Evolutionary conservation across 2,113 vertebrate genomes (phyloP), one percentile per base, ranked within the genome.

Genomic region (Todiramphus saurophagus): DNA sequence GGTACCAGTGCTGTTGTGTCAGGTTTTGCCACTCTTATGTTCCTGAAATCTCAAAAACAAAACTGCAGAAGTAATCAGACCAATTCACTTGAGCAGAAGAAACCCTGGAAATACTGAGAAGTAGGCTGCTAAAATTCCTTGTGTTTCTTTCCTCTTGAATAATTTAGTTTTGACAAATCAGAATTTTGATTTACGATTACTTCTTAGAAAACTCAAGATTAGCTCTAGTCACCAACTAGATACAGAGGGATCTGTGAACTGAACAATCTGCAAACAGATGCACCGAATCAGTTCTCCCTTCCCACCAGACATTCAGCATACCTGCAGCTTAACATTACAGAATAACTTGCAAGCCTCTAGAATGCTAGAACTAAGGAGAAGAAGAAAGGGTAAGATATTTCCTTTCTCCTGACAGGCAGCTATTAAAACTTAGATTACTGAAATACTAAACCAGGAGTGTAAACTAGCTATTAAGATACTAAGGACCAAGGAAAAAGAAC

Each of bases 11-110:
- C 67, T 35, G 41, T 19, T 35, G 19, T 7, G 24, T 33, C 44
- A 85, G 8, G 27, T 50, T 20, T 15, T 14, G 28, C 14, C 33
- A 14, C 19, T 43, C 3, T 0, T 7, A 2, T 15, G 20, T 16
- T 67, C 70, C 9, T 41, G 21, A 76, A 76, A 37, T 16, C 41
- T 2, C 67, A 69, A 70, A 60, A 67, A 3, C 25, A 69, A 50
- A 69, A 43, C 67, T 50, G 25, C 12, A 37, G 63, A 62, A n/a
- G 41, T 53, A 48, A 56, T 39, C 41, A 56, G 62, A 83, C 27
- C 21, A 39, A 43, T 30, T 33, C 35, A 25, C 50, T 24, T 30
- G 18, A 83, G 46, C 55, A 63, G 13, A 78, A 83, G 41, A 59
- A 95, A 55, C 9, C 6, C 35, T 69, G 33, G 50, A 66, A 93